Evolutionary conservation across 2,113 vertebrate species (phyloP), one percentile per base, ranked within the genome.

Genomic region (Anas platyrhynchos): DNA sequence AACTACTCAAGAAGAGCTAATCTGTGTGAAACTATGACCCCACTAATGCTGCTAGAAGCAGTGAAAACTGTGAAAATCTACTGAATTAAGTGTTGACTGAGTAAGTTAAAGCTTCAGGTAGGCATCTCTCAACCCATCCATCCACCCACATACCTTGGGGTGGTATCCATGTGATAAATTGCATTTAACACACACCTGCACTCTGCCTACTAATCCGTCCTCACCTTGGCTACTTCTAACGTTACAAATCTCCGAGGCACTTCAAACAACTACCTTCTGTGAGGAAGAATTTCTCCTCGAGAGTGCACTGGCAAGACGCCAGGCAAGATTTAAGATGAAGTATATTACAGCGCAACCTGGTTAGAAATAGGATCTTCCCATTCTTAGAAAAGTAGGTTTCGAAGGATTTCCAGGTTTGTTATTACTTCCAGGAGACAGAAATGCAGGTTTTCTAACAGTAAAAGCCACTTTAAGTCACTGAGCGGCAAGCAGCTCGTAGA

Each of bases 101-200:
- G 59, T 73, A 95, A 89, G 72, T 67, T 77, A 86, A 85, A 95
- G 43, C 72, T 93, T 67, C 78, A 91, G 85, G 75, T 93, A 88
- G 75, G 75, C 63, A 92, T 55, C 75, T 77, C 72, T 90, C 75
- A 77, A 94, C 67, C 52, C 74, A 90, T 79, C 52, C 69, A 93
- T 69, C 61, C 72, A 58, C n/a, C 41, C 67, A 86, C 59, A 85
- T 27, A 94, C 26, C 67, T 90, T 67, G 22, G 27, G 76, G 48
- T 86, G 31, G 84, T 82, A 95, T 93, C 65, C 62, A 50, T 75
- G 86, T 66, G 81, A 91, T 83, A 97, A 96, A 97, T 78, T 83
- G 63, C 78, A 93, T 92, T 95, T 96, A 92, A 78, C 88, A 78
- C 13, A 2, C 76, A 94, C 89, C 83, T 94, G 61, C 92, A 82